Percentiles rank a stretch among this genome's conserved stretches.
phyloP scores from a whole-genome alignment of 2,113 vertebrate species.

The Scartelaos histophorus region DNA sequence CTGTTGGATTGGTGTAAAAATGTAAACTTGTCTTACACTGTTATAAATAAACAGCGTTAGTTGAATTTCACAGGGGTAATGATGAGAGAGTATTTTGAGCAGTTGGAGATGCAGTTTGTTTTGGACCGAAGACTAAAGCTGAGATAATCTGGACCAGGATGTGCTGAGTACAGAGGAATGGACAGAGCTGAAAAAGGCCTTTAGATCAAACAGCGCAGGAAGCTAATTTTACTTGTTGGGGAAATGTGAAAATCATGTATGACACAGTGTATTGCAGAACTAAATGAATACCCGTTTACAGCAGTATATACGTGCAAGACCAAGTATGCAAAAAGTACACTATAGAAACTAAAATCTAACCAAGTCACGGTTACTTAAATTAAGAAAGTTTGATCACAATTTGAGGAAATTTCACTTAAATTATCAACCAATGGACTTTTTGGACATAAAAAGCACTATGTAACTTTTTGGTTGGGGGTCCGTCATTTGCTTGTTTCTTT shows the following conservation, averaged over 20 bases:
- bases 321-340: neutral
- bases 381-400: no score
- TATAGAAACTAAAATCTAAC: neutral
- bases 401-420: no score
- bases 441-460: no score
- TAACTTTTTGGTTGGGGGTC: no score
- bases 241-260: neutral
- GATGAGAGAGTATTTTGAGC: neutral
- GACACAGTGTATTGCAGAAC: neutral
- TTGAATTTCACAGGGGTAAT: slow-evolving; percentile 1
- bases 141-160: slow-evolving; percentile 32
- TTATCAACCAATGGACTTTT: no score
- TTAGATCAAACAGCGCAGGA: slow-evolving; percentile 17
- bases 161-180: slow-evolving; percentile 32
- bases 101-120: slow-evolving; percentile 25
- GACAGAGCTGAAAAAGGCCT: slow-evolving; percentile 16
- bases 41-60: slow-evolving; percentile 24
- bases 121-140: slow-evolving; percentile 28
- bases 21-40: slow-evolving; percentile 28
- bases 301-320: neutral
- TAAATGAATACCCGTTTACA: neutral
- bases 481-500: no score
- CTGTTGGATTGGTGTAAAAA: slow-evolving; percentile 17
- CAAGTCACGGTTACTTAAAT: no score
- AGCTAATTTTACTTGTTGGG: slow-evolving; percentile 19